Evolutionary conservation across 1,140 invertebrate genomes (phyloP).

Genomic region (Zaprionus davidi): DNA sequence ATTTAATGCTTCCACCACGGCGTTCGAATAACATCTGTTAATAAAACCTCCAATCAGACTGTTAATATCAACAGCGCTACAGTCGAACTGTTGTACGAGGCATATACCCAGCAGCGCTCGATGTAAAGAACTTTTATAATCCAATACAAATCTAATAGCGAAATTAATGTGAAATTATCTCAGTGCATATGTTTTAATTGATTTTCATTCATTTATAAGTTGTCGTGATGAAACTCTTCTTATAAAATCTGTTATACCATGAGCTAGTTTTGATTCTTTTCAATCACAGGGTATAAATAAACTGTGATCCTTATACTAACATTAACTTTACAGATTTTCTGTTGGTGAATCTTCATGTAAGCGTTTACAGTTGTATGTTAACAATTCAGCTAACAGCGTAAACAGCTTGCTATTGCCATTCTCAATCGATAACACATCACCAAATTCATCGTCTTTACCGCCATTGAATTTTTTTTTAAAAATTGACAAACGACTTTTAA

Average conservation of each 20-base stretch:
- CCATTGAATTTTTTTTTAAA: neutral
- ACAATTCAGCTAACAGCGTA: neutral
- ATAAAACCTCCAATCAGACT: slow-evolving; percentile 38
- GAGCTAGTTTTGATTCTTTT: neutral
- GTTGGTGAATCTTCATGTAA: slow-evolving; percentile 2
- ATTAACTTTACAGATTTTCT: neutral
- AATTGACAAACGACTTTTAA: neutral
- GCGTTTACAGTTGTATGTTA: neutral
- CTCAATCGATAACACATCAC: neutral
- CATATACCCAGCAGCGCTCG: slow-evolving; percentile 2
- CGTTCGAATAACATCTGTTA: slow-evolving; percentile 52
- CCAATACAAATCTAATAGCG: neutral
- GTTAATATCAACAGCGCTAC: slow-evolving; percentile 26
- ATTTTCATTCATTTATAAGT: neutral
- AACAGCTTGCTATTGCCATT: neutral
- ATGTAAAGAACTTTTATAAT: neutral
- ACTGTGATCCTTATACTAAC: neutral
- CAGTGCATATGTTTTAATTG: neutral
- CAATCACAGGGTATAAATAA: neutral
- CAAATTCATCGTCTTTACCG: neutral
- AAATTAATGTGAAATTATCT: neutral
- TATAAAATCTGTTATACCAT: neutral
- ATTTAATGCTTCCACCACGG: slow-evolving; percentile 44
- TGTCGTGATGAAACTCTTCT: neutral
- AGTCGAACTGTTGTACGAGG: neutral